Base-by-base conservation (phyloP, 2,888 invertebrate species). In the Drosophila mulleri region DNA sequence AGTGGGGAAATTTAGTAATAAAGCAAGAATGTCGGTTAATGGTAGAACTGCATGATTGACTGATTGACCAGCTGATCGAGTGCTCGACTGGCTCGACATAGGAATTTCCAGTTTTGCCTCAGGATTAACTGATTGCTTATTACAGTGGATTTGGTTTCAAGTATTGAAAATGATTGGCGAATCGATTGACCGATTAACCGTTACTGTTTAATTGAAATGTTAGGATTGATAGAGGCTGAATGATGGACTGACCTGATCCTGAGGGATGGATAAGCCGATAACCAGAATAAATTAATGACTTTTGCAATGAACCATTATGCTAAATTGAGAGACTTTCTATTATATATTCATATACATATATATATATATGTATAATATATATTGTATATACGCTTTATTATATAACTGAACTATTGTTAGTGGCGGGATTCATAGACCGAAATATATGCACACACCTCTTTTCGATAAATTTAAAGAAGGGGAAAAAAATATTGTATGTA, bases 341-440 rank as follows among this genome's bases (percentile, higher is more conserved):
- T 18, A 20, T 26, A 26, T n/a, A 1, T n/a, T 8, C 14, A 8
- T 16, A 2, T n/a, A 41, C 1, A 41, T 8, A 42, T 18, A 42
- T 11, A 18, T 42, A 42, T 11, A 18, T 26, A 26, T 26, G 4
- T 3, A 23, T 23, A 9, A 44, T 20, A 44, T 12, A 39, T 26
- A 26, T 26, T 26, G 26, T 6, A 26, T 26, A 26, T 26, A 26
- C 26, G 26, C 5, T 6, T 26, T 7, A 39, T 39, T 20, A 44
- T 20, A 20, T 20, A 44, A 14, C 20, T 20, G 20, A 44, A 14
- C 44, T 18, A 32, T 50, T 12, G 50, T 32, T 18, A 32, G 14
- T 35, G 59, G 37, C 45, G 16, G 58, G 23, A 58, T 23, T 37
- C 35, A 26, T 32, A 20, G 32, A 35, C 54, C 54, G 41, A 56